Conservation (phyloP, 1,140 invertebrate genomes). For the Temnothorax longispinosus region DNA sequence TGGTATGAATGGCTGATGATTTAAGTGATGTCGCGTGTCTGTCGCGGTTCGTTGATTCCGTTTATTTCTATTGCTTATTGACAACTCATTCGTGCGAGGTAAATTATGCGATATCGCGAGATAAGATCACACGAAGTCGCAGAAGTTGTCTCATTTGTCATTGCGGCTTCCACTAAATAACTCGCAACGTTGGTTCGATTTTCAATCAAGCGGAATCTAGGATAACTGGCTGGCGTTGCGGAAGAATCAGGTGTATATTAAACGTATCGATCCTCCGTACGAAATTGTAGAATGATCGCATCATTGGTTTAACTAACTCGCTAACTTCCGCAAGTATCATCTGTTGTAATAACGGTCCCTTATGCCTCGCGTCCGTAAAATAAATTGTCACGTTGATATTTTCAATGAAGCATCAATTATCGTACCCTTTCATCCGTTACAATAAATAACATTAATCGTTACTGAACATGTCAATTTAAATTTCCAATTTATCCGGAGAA, state of each 20-base stretch:
- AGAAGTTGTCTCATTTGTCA: slow-evolving; percentile 55
- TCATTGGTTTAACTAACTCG: neutral
- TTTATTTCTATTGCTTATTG: slow-evolving; percentile 21
- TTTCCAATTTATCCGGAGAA: slow-evolving; percentile 35
- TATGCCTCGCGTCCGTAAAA: neutral
- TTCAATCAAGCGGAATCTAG: slow-evolving; percentile 35
- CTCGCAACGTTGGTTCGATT: slow-evolving; percentile 32
- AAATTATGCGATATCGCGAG: slow-evolving; percentile 47
- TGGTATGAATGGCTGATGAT: slow-evolving; percentile 23
- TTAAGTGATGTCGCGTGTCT: slow-evolving; percentile 34
- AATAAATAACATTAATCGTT: slow-evolving; percentile 42
- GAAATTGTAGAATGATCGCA: neutral
- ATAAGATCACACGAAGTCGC: slow-evolving; percentile 29
- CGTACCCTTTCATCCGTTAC: slow-evolving; percentile 20
- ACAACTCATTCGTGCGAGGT: slow-evolving; percentile 37
- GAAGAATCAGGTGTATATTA: neutral
- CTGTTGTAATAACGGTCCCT: neutral
- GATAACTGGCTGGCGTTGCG: neutral
- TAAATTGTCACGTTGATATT: slow-evolving; percentile 20
- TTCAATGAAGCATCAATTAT: neutral
- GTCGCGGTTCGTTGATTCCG: neutral
- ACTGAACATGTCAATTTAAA: slow-evolving; percentile 33
- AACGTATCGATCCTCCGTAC: neutral
- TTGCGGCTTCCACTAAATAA: slow-evolving; percentile 29
- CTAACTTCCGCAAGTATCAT: neutral